These are phyloP conservation scores for Nothoprocta perdicaria DNA, from an alignment of 2,113 vertebrate genomes.

Conservation along the genomic window DNA sequence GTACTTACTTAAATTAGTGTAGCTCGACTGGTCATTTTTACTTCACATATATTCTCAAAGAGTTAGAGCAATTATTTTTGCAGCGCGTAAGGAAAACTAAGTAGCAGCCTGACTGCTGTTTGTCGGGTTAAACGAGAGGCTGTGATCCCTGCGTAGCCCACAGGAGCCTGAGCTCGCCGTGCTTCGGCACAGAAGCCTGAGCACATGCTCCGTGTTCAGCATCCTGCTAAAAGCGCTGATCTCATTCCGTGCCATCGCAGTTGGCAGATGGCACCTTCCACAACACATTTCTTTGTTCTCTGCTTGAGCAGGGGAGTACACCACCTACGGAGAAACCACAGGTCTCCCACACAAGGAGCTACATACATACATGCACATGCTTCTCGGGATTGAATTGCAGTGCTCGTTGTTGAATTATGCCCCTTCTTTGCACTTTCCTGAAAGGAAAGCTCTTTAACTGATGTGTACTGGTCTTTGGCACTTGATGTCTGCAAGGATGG, in stretches of 20 bases:
- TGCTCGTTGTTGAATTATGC: neutral
- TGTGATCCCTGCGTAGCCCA: neutral
- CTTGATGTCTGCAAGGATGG: neutral
- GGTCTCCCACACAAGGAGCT: conserved; percentile 53
- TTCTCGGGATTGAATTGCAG: neutral
- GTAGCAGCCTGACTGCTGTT: neutral
- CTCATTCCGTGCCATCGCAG: conserved; percentile 1
- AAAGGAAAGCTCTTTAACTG: neutral
- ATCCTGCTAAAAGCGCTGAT: neutral
- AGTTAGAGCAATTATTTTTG: neutral
- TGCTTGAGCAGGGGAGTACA: conserved; percentile 46
- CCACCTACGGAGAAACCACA: conserved; percentile 55
- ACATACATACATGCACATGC: neutral
- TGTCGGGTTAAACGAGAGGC: neutral
- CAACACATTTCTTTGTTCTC: conserved; percentile 40
- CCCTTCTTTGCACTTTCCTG: neutral
- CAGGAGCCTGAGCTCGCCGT: neutral
- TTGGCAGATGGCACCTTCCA: conserved; percentile 57
- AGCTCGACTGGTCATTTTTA: neutral
- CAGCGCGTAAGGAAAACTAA: neutral
- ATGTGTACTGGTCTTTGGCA: neutral
- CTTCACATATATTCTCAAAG: neutral
- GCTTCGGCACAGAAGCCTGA: neutral
- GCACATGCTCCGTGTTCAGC: neutral
- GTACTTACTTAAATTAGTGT: neutral